phyloP scores from a whole-genome alignment of 2,113 vertebrate genomes.

The Panurus biarmicus region DNA sequence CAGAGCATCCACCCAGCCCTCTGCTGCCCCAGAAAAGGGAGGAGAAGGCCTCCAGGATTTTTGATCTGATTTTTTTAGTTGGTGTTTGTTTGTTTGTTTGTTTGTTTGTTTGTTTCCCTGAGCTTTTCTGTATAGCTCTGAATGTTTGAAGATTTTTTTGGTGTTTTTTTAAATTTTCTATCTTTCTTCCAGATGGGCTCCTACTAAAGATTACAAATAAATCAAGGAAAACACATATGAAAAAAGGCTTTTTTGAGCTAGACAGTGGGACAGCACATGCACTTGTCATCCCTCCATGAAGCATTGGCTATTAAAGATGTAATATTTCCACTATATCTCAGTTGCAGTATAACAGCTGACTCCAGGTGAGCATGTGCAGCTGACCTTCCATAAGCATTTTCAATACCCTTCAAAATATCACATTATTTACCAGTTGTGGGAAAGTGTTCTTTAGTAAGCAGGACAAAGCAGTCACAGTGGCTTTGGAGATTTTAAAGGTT shows the following conservation, averaged over 20 bases:
- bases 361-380: neutral
- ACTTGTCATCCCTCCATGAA: neutral
- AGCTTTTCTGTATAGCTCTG: neutral
- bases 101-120: no score
- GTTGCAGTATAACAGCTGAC: neutral
- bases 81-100: neutral
- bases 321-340: constrained; percentile 12
- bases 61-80: neutral
- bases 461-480: constrained; percentile 27
- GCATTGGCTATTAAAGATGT: neutral
- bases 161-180: no score
- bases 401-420: constrained; percentile 29
- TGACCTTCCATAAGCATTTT: constrained; percentile 27
- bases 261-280: neutral
- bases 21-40: neutral
- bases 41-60: neutral
- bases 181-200: neutral
- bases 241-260: neutral
- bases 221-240: neutral
- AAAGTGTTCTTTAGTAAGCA: constrained; percentile 13
- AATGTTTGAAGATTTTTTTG: neutral
- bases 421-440: constrained; percentile 35
- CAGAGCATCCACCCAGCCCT: neutral
- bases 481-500: constrained; percentile 46
- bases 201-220: neutral